phyloP scores from a whole-genome alignment of 2,113 vertebrate species.

The Calyptommatus sinebrachiatus region DNA sequence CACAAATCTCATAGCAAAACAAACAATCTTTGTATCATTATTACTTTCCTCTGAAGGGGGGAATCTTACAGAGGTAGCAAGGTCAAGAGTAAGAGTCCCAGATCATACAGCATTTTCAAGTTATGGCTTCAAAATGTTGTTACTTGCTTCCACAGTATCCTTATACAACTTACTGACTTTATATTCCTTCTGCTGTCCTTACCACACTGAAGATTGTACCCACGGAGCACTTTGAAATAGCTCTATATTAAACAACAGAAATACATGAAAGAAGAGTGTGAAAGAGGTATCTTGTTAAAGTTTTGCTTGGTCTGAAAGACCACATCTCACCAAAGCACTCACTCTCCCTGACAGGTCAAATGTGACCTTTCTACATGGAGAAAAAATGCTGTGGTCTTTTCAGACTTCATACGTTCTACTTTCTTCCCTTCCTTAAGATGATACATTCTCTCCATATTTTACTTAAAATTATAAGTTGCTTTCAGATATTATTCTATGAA shows the following conservation, averaged over 20 bases:
- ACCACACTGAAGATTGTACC: neutral
- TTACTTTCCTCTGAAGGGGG: too few relatives aligned
- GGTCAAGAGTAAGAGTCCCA: neutral
- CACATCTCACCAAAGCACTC: neutral
- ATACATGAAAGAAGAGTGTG: too few relatives aligned
- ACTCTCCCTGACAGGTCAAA: neutral
- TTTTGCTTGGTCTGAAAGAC: neutral
- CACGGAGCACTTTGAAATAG: neutral
- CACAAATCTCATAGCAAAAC: too few relatives aligned
- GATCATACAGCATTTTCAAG: neutral
- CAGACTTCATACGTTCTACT: neutral
- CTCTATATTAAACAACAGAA: neutral
- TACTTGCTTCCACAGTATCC: neutral
- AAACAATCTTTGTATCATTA: too few relatives aligned
- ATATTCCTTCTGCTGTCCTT: too few relatives aligned
- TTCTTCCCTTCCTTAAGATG: neutral
- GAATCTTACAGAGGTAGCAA: too few relatives aligned
- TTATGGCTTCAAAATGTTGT: neutral
- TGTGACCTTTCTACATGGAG: neutral
- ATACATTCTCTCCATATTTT: neutral
- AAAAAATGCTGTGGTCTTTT: neutral
- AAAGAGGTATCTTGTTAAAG: too few relatives aligned
- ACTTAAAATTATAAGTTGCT: constrained; percentile 13
- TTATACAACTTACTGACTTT: neutral
- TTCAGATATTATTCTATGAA: constrained; percentile 44